Conservation (phyloP, 2,113 vertebrate genomes). For the Mobula birostris region DNA sequence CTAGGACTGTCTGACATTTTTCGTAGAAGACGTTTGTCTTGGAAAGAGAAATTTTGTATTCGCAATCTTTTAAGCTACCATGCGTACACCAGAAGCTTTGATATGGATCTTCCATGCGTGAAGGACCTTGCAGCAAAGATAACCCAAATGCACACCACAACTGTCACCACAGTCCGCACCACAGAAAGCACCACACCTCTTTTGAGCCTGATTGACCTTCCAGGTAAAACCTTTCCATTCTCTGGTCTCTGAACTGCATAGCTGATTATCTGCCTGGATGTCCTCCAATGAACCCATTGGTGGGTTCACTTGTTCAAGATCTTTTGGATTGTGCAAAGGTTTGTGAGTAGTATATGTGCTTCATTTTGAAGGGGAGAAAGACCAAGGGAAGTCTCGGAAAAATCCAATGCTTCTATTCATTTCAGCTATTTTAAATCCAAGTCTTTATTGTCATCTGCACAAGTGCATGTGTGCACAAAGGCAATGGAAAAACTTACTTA, state of each 20-base stretch:
- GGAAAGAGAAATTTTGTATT: slow-evolving; percentile 10
- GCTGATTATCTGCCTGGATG: neutral
- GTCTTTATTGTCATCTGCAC: too few relatives aligned
- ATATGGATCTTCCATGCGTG: slow-evolving; percentile 10
- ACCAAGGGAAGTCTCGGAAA: neutral
- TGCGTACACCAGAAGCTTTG: neutral
- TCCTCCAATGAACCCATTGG: neutral
- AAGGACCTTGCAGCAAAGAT: slow-evolving; percentile 11
- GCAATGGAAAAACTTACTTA: too few relatives aligned
- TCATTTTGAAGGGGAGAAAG: too few relatives aligned
- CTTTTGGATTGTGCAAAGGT: neutral
- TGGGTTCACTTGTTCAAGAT: too few relatives aligned
- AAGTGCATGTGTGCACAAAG: too few relatives aligned
- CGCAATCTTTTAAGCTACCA: slow-evolving; percentile 25
- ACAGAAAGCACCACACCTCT: neutral
- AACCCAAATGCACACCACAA: neutral
- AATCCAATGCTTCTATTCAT: neutral
- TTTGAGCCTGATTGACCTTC: neutral
- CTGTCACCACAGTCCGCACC: neutral
- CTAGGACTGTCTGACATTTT: slow-evolving; percentile 21
- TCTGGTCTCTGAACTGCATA: neutral
- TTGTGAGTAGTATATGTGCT: neutral
- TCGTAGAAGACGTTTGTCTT: neutral
- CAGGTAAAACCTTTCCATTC: slow-evolving; percentile 29
- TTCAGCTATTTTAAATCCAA: neutral